These are phyloP conservation scores for Lepidurus packardi DNA, from an alignment of 1,140 invertebrate genomes.

Conservation along the genomic window DNA sequence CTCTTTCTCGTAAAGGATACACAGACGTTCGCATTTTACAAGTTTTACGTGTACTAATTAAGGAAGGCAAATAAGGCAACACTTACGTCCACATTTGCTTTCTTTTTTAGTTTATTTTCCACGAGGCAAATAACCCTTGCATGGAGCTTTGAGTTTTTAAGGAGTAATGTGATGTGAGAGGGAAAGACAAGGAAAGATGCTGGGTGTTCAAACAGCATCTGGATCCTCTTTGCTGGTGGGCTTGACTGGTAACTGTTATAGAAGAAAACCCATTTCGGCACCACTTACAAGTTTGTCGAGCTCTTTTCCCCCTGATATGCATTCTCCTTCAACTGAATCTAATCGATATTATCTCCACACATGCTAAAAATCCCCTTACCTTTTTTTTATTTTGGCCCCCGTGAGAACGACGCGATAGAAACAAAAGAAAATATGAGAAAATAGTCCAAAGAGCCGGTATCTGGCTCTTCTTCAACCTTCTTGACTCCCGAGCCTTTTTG, in stretches of 20 bases:
- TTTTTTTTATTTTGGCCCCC: background rate
- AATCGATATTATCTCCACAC: slow-evolving; percentile 22
- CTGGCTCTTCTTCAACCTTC: background rate
- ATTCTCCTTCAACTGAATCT: slow-evolving; percentile 19
- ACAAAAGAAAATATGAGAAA: background rate
- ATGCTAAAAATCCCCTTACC: slow-evolving; percentile 11
- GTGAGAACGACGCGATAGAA: slow-evolving; percentile 3
- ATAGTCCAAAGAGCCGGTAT: background rate
- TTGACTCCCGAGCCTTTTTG: background rate
- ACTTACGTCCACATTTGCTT: background rate
- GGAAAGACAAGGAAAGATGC: slow-evolving; percentile 18
- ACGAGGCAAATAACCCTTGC: background rate
- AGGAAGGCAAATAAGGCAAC: background rate
- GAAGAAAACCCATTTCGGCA: slow-evolving; percentile 2
- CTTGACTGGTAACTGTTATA: slow-evolving; percentile 22
- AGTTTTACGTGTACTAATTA: slow-evolving; percentile 10
- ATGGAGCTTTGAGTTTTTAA: background rate
- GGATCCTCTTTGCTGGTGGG: slow-evolving; percentile 20
- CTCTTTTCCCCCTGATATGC: slow-evolving; percentile 16
- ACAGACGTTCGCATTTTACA: background rate
- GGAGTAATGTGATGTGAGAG: slow-evolving; percentile 1
- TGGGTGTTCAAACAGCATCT: slow-evolving; percentile 12
- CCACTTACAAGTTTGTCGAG: slow-evolving; percentile 19
- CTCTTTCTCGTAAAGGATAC: background rate
- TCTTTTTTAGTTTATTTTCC: background rate